A percentile compares a stretch with the other conserved stretches of the same genome.
Evolutionary conservation across 2,113 vertebrate genomes (phyloP).

Genomic region (Empidonax alnorum): DNA sequence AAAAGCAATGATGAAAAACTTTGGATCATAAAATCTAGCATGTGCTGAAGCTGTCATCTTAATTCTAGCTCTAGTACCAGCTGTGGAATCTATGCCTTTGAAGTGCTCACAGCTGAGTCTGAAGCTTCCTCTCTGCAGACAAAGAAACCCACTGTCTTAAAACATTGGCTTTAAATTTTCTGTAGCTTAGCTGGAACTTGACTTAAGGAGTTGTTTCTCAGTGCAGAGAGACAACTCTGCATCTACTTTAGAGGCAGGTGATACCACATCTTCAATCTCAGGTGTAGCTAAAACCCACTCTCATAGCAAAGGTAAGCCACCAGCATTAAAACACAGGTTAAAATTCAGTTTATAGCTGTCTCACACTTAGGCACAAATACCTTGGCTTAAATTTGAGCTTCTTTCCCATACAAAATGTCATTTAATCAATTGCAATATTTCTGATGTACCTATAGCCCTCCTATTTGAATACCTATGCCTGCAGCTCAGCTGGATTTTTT

Average conservation of each 20-base stretch:
- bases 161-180: slow-evolving; percentile 28
- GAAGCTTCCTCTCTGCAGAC: slow-evolving; percentile 16
- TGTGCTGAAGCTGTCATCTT: slow-evolving; percentile 5
- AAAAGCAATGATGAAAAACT: neutral
- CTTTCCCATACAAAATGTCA: neutral
- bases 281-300: neutral
- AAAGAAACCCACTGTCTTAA: slow-evolving; percentile 11
- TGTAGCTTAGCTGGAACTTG: slow-evolving; percentile 14
- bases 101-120: slow-evolving; percentile 45
- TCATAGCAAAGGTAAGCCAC: neutral
- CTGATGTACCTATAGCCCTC: neutral
- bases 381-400: neutral
- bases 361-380: neutral
- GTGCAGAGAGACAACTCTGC: neutral
- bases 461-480: neutral
- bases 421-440: slow-evolving; percentile 15
- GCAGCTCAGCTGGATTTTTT: neutral
- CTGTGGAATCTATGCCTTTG: slow-evolving; percentile 43
- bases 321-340: neutral
- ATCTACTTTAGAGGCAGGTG: slow-evolving; percentile 6
- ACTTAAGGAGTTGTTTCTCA: slow-evolving; percentile 5
- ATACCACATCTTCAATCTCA: neutral
- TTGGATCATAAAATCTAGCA: neutral
- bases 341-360: neutral
- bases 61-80: slow-evolving; percentile 45